A percentile compares a stretch with the other conserved stretches of the same genome.
These are phyloP conservation scores for Urosaurus nigricauda DNA, from an alignment of 2,797 vertebrate species.

Conservation along the genomic window DNA sequence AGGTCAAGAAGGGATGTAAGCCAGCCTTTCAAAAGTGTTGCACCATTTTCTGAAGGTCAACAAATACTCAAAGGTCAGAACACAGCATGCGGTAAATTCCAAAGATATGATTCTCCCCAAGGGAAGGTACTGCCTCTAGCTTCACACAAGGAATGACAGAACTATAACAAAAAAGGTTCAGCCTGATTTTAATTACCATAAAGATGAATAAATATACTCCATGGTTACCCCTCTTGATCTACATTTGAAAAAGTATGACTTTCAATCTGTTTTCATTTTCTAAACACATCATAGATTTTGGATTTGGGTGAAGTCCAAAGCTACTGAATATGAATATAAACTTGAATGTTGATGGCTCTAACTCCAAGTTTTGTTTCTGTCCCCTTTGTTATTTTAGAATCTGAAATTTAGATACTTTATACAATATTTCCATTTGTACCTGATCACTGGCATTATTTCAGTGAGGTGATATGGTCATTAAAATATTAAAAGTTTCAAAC, in stretches of 20 bases:
- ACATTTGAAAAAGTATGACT: no score
- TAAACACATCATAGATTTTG: neutral
- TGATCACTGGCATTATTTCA: neutral
- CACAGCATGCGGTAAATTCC: neutral
- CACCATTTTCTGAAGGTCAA: conserved; percentile 37
- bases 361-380: neutral
- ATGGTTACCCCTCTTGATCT: neutral
- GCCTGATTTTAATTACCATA: neutral
- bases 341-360: neutral
- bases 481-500: neutral
- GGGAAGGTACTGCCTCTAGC: neutral
- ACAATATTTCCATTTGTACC: neutral
- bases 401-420: conserved; percentile 1
- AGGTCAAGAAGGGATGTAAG: neutral
- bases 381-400: conserved; percentile 29
- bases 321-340: neutral
- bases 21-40: conserved; percentile 26
- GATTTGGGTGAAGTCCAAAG: neutral
- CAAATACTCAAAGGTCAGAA: neutral
- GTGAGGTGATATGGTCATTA: neutral
- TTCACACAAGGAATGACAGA: neutral
- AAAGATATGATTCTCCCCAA: neutral
- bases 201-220: neutral
- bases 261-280: neutral
- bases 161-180: neutral